These are phyloP conservation scores for Dolichallabes microphthalmus DNA, from an alignment of 2,113 vertebrate genomes.

Conservation along the genomic window DNA sequence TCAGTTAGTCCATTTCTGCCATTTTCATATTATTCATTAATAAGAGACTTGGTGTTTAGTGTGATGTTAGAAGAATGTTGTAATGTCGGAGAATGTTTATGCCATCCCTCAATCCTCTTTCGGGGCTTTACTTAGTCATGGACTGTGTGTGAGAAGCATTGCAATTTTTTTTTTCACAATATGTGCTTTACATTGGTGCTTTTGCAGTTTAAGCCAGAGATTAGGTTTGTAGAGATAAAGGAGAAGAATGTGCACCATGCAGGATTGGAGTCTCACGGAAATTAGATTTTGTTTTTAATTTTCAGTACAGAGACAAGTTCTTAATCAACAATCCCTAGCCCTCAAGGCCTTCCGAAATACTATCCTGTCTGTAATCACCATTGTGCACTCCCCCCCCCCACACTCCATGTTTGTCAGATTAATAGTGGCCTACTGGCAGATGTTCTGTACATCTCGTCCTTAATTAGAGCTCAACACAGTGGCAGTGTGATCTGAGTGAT, in stretches of 20 bases:
- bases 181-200: not conserved
- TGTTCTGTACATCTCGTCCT: not conserved
- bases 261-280: not conserved
- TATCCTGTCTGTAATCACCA: slow-evolving; percentile 20
- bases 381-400: not conserved
- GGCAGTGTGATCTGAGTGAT: not conserved
- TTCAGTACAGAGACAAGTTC: slow-evolving; percentile 27
- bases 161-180: not conserved
- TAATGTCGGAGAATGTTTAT: not conserved
- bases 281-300: slow-evolving; percentile 24
- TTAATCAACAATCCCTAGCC: slow-evolving; percentile 32
- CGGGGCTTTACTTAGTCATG: not conserved
- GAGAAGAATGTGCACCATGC: not conserved
- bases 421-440: slow-evolving; percentile 10
- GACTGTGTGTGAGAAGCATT: not conserved
- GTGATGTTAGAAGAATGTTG: not conserved
- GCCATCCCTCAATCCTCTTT: not conserved
- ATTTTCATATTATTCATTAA: not conserved
- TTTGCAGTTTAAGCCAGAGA: not conserved
- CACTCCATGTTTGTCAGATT: not conserved
- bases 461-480: not conserved
- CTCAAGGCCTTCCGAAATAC: slow-evolving; percentile 33
- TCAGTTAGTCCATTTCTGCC: not conserved
- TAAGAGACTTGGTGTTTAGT: not conserved
- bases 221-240: not conserved